These are phyloP conservation scores for Agapornis roseicollis DNA, from an alignment of 2,113 vertebrate species.

Conservation along the genomic window DNA sequence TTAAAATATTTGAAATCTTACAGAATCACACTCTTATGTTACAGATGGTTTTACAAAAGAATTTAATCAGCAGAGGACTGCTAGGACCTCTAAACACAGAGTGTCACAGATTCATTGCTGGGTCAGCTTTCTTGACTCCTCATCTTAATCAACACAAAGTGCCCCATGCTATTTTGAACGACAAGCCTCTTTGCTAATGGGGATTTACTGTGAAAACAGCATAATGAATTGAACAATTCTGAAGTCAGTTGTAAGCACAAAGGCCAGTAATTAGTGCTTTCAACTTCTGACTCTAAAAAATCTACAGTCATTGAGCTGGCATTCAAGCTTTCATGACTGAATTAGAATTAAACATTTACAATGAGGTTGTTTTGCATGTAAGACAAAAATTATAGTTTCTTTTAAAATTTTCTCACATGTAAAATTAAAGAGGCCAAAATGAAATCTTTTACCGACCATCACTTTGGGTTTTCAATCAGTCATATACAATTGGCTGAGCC, in stretches of 20 bases:
- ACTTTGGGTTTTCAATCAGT: not conserved
- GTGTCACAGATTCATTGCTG: not conserved
- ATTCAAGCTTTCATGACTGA: not conserved
- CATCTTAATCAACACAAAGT: not conserved
- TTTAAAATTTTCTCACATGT: not conserved
- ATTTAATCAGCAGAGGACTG: not conserved
- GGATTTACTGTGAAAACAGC: conserved; percentile 1
- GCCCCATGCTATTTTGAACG: not conserved
- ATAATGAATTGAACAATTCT: conserved; percentile 14
- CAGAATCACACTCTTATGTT: accelerated
- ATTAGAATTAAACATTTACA: conserved; percentile 10
- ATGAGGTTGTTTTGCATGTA: not conserved
- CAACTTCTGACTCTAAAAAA: not conserved
- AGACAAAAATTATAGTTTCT: not conserved
- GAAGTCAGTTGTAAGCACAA: not conserved
- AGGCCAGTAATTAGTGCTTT: conserved; percentile 24
- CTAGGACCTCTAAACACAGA: not conserved
- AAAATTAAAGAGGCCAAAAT: not conserved
- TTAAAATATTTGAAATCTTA: not conserved
- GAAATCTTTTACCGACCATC: not conserved
- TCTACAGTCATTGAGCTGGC: not conserved
- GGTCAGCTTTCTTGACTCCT: not conserved
- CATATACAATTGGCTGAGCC: not conserved
- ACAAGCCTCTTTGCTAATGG: not conserved
- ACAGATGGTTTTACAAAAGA: not conserved